A percentile compares a stretch with the other conserved stretches of the same genome.
phyloP scores from a whole-genome alignment of 2,888 invertebrate genomes.

The Drosophila ustulata region DNA sequence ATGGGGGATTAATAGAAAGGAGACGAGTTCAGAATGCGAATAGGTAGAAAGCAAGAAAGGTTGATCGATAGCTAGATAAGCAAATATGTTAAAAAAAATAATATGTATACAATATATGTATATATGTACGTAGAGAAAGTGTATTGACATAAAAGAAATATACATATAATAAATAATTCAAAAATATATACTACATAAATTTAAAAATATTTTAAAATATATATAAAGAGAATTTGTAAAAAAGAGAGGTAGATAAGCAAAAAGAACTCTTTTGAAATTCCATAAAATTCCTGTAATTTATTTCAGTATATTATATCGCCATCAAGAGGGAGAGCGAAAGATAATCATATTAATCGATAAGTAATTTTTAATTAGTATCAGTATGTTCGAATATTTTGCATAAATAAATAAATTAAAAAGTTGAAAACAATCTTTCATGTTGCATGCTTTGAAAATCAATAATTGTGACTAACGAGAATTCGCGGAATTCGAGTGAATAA shows the following conservation, averaged over 20 bases:
- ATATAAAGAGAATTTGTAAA: neutral
- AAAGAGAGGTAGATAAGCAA: too few species aligned
- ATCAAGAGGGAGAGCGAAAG: too few species aligned
- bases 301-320: too few species aligned
- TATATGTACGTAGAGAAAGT: neutral
- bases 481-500: neutral
- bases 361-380: too few species aligned
- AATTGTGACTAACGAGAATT: neutral
- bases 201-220: neutral
- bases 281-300: too few species aligned
- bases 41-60: neutral
- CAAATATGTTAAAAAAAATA: neutral
- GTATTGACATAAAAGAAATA: neutral
- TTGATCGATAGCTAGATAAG: neutral
- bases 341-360: too few species aligned
- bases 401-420: too few species aligned
- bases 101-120: neutral
- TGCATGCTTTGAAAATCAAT: neutral
- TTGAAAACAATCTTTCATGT: too few species aligned
- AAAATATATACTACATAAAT: neutral
- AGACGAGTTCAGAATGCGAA: conserved; percentile 1
- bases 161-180: too few species aligned
- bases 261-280: too few species aligned
- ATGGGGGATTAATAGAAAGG: neutral
- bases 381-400: too few species aligned